Conservation (phyloP, 2,888 invertebrate species). For the Proisotoma minuta region DNA sequence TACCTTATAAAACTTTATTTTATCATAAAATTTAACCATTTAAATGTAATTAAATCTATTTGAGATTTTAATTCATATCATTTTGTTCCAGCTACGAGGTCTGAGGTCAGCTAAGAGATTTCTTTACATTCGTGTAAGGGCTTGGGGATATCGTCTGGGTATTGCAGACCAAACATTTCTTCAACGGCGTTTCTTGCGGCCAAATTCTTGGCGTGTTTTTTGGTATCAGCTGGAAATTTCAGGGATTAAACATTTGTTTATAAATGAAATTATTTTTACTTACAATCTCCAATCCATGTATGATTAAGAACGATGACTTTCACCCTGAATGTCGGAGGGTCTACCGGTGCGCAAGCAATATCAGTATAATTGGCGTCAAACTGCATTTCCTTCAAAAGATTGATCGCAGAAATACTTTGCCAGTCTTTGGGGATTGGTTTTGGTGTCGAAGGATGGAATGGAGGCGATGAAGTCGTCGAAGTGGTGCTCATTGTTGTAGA, state of each 20-base stretch:
- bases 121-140: too few species aligned
- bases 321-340: not conserved
- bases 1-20: too few species aligned
- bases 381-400: not conserved
- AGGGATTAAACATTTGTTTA: too few species aligned
- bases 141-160: not conserved
- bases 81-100: too few species aligned
- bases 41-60: too few species aligned
- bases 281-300: not conserved
- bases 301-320: not conserved
- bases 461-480: not conserved
- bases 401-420: not conserved
- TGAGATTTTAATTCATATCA: too few species aligned
- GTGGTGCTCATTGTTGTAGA: constrained; percentile 1
- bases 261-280: too few species aligned
- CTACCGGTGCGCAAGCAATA: not conserved
- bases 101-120: too few species aligned
- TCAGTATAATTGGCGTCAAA: not conserved
- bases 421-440: not conserved
- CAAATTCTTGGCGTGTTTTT: not conserved
- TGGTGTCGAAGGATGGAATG: constrained; percentile 10
- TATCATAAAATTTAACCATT: too few species aligned
- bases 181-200: not conserved
- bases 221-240: too few species aligned
- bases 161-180: not conserved